A percentile compares a stretch with the other conserved stretches of the same genome.
Evolutionary conservation across 2,888 invertebrate species (phyloP).

Genomic region (Tachina fera): DNA sequence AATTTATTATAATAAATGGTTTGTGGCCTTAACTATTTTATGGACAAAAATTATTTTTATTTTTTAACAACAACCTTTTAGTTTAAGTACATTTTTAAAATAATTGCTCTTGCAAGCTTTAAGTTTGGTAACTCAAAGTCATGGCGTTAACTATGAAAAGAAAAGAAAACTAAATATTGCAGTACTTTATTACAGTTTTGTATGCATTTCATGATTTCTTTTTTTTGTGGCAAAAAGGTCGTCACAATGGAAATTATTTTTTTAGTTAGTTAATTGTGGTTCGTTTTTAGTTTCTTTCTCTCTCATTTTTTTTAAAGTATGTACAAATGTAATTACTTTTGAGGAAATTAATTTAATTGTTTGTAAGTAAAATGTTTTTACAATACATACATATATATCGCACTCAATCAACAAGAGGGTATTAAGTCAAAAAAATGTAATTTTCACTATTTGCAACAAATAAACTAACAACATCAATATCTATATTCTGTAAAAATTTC

Average conservation of each 20-base stretch:
- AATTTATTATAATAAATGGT: constrained; percentile 10
- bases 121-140: constrained; percentile 56
- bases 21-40: constrained; percentile 5
- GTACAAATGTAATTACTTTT: constrained; percentile 37
- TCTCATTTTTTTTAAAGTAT: background rate
- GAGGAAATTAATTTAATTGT: constrained; percentile 50
- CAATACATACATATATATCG: too few species aligned
- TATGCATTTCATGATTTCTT: constrained; percentile 30
- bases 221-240: constrained; percentile 36
- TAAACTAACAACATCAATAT: too few species aligned
- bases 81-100: constrained; percentile 29
- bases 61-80: constrained; percentile 17
- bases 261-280: constrained; percentile 32
- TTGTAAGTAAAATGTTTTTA: constrained; percentile 46
- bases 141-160: constrained; percentile 20
- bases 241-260: constrained; percentile 54
- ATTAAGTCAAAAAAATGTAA: too few species aligned
- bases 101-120: constrained; percentile 24
- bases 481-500: too few species aligned
- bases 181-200: background rate
- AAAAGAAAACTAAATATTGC: constrained; percentile 18
- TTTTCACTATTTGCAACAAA: too few species aligned
- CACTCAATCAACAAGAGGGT: too few species aligned
- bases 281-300: background rate
- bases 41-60: background rate